Conservation (phyloP, 2,797 vertebrate species). For the Anolis apletophallus region DNA sequence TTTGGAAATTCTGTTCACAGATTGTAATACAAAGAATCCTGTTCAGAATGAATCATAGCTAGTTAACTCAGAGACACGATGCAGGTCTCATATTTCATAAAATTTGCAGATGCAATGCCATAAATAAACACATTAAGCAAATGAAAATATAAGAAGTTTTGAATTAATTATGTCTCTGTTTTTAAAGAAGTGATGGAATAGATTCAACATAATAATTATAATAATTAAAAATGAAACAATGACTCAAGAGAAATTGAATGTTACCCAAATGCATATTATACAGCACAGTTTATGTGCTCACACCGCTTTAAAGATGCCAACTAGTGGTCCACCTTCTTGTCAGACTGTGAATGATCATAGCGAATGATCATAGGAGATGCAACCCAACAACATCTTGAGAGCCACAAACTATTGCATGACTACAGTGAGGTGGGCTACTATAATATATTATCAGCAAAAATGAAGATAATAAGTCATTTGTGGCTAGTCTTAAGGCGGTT, state of each 20-base stretch:
- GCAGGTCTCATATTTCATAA: neutral
- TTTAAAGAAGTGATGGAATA: neutral
- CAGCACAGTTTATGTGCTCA: too few relatives aligned
- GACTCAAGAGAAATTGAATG: neutral
- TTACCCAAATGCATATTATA: neutral
- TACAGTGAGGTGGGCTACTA: too few relatives aligned
- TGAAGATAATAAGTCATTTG: too few relatives aligned
- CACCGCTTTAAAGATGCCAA: neutral
- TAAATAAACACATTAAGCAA: neutral
- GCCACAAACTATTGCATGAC: too few relatives aligned
- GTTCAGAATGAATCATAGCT: neutral
- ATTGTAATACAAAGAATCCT: neutral
- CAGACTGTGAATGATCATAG: too few relatives aligned
- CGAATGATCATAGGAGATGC: too few relatives aligned
- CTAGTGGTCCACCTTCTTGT: neutral
- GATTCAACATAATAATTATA: neutral
- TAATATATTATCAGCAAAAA: too few relatives aligned
- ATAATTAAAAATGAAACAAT: neutral
- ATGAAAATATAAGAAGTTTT: neutral
- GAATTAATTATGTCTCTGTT: neutral
- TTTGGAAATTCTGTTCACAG: neutral
- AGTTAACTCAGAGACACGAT: neutral
- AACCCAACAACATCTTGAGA: too few relatives aligned
- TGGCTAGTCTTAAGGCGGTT: too few relatives aligned
- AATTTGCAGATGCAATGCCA: neutral